Percentiles rank a stretch among this genome's conserved stretches.
Evolutionary conservation across 1,140 invertebrate species (phyloP).

Genomic region (Drosophila ananassae): DNA sequence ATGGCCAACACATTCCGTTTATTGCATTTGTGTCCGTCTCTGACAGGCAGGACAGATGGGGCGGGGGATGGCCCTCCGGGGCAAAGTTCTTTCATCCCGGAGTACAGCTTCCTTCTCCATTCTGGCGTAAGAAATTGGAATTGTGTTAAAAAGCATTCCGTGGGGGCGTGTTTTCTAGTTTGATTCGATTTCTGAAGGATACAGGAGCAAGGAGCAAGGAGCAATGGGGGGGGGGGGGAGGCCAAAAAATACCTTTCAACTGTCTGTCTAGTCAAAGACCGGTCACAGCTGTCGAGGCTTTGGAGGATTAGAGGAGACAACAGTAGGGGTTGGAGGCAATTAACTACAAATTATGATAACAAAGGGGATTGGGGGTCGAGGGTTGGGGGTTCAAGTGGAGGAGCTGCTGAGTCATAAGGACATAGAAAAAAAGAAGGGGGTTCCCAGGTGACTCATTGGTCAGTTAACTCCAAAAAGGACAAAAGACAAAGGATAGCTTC

Average conservation of each 20-base stretch:
- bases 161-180: slow-evolving; percentile 46
- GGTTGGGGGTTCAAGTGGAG: slow-evolving; percentile 16
- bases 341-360: slow-evolving; percentile 69
- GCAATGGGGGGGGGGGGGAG: too few relatives aligned
- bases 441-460: slow-evolving; percentile 39
- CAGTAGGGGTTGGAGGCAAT: slow-evolving; percentile 37
- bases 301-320: slow-evolving; percentile 29
- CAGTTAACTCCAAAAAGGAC: background rate
- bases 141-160: slow-evolving; percentile 65
- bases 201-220: background rate
- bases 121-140: slow-evolving; percentile 55
- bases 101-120: slow-evolving; percentile 47
- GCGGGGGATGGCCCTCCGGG: slow-evolving; percentile 19
- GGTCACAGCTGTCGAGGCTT: slow-evolving; percentile 41
- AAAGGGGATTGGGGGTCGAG: slow-evolving; percentile 20
- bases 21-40: slow-evolving; percentile 63
- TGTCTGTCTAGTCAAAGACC: slow-evolving; percentile 48
- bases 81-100: slow-evolving; percentile 31
- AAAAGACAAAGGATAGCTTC: background rate
- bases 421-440: slow-evolving; percentile 10
- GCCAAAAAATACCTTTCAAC: slow-evolving; percentile 3
- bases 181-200: slow-evolving; percentile 31
- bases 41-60: slow-evolving; percentile 3
- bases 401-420: slow-evolving; percentile 33
- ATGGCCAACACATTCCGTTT: slow-evolving; percentile 44